phyloP scores from a whole-genome alignment of 2,888 invertebrate genomes.

The Psococerastis gibbosa region DNA sequence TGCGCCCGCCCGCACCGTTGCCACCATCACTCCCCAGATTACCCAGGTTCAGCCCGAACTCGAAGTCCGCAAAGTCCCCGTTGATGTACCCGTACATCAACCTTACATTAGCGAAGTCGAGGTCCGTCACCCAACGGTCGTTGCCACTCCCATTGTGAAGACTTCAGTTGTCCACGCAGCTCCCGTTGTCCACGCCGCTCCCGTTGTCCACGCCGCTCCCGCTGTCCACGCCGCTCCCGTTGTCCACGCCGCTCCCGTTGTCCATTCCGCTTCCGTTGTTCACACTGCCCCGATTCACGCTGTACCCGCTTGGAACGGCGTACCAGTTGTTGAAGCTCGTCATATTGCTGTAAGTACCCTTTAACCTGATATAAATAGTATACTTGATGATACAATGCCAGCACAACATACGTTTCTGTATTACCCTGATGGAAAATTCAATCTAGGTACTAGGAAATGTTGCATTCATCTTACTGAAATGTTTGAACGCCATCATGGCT shows the following conservation, averaged over 20 bases:
- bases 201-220: conserved; percentile 8
- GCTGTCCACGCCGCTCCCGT: conserved; percentile 19
- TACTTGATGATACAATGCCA: too few species aligned
- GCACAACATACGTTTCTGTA: too few species aligned
- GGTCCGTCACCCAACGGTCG: conserved; percentile 17
- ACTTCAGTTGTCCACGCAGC: conserved; percentile 10
- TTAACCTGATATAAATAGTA: too few species aligned
- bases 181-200: conserved; percentile 7
- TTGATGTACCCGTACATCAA: conserved; percentile 19
- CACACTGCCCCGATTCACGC: conserved; percentile 6
- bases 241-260: conserved; percentile 18
- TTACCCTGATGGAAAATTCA: too few species aligned
- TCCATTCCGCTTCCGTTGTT: conserved; percentile 7
- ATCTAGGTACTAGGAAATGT: too few species aligned
- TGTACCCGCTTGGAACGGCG: not conserved
- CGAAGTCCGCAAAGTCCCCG: conserved; percentile 20
- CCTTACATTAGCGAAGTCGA: conserved; percentile 21
- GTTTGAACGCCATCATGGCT: too few species aligned
- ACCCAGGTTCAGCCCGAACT: conserved; percentile 23
- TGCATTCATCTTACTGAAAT: too few species aligned
- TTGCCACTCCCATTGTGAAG: conserved; percentile 17
- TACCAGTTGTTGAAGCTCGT: too few species aligned
- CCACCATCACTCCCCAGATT: conserved; percentile 23
- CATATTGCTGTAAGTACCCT: too few species aligned
- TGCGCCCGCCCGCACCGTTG: conserved; percentile 23